Evolutionary conservation across 2,113 vertebrate genomes (phyloP), one percentile per base, ranked within the genome.

Genomic region (Progne subis): DNA sequence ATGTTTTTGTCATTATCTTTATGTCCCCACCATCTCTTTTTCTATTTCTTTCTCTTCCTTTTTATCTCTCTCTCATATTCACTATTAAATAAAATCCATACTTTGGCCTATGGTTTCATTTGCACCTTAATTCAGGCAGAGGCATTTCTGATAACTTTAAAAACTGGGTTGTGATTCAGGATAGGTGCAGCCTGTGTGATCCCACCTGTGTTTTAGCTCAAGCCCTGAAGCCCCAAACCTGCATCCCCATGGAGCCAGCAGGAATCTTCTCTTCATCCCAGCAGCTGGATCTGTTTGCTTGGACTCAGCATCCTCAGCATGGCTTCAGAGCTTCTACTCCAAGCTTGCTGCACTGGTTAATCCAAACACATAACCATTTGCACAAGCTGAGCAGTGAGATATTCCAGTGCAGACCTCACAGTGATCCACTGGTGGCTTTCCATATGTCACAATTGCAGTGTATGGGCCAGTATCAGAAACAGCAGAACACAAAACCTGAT

Each of bases 101-200:
- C 23, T 46, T 74, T 55, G n/a, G 26, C 18, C 14, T 32, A 26
- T 12, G 9, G 14, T 32, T 11, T 55, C 0, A 0, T 55, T 37
- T 32, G 21, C 21, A 26, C 41, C n/a, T 74, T 39, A 26, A 18
- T 64, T 63, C 23, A 31, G 21, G 21, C 32, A 46, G 57, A 55
- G 41, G 41, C 11, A 46, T 63, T 55, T 84, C 41, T 39, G 46
- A 46, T 23, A 23, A 15, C n/a, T 74, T 39, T 46, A 64, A 28
- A 46, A 55, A 46, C 28, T 32, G 49, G 28, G 32, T 21, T 4
- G 7, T 18, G 55, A n/a, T 17, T 24, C 23, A n/a, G 14, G 13
- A 55, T 5, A 18, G 8, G 15, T 29, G 15, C 43, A 74, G 18
- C 28, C 43, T 49, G 2, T 60, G 53, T 41, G 32, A 68, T 55